Conservation (phyloP, 2,113 vertebrate species). For the Eonycteris spelaea region DNA sequence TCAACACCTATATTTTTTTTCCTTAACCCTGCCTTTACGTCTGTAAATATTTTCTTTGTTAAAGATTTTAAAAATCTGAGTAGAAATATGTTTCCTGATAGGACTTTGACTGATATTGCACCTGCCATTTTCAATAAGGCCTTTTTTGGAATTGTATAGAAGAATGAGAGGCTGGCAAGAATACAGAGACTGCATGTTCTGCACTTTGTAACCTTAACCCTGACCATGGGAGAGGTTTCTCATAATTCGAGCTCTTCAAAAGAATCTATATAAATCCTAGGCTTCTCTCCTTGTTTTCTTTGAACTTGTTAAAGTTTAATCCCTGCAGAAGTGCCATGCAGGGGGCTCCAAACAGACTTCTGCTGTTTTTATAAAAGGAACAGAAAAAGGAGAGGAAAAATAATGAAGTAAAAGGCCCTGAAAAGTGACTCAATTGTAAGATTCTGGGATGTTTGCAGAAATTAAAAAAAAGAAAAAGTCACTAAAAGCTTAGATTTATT, state of each 20-base stretch:
- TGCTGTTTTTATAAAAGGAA: constrained; percentile 61
- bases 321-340: constrained; percentile 43
- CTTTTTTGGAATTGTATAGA: constrained; percentile 19
- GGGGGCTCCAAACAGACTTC: constrained; percentile 46
- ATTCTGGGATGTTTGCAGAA: not conserved
- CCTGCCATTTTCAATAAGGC: constrained; percentile 27
- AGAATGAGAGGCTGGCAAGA: constrained; percentile 29
- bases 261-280: constrained; percentile 70
- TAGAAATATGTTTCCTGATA: not conserved
- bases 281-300: constrained; percentile 64
- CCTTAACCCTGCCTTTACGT: not conserved
- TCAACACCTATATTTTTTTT: not conserved
- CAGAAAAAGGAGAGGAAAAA: constrained; percentile 55
- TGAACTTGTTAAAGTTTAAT: constrained; percentile 71
- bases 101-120: not conserved
- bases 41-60: not conserved
- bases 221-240: constrained; percentile 40
- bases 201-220: constrained; percentile 58
- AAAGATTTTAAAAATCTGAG: not conserved
- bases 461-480: not conserved
- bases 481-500: not conserved
- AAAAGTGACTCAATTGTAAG: constrained; percentile 49
- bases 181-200: constrained; percentile 10
- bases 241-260: constrained; percentile 66
- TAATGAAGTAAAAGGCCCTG: constrained; percentile 61